A percentile compares a stretch with the other conserved stretches of the same genome.
Conservation (phyloP, 2,113 vertebrate genomes). For the rat (Rattus norvegicus) region DNA sequence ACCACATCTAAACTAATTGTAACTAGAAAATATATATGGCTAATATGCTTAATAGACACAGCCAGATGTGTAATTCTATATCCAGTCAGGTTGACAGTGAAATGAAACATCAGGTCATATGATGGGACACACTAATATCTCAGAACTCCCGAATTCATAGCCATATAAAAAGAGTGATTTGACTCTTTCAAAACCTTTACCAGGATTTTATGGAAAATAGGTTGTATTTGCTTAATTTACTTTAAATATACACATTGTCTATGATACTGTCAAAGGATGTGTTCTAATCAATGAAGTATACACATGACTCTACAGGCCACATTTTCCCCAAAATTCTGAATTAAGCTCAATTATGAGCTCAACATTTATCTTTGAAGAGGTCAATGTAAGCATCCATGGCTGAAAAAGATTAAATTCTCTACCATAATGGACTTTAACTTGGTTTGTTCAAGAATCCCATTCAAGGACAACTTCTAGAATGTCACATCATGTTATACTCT, state of each 20-base stretch:
- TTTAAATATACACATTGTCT: neutral
- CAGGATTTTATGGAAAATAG: slow-evolving; percentile 22
- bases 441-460: neutral
- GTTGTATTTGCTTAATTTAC: neutral
- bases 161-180: neutral
- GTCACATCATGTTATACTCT: neutral
- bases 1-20: neutral
- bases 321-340: neutral
- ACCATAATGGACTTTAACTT: neutral
- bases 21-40: neutral
- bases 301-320: neutral
- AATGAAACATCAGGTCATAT: neutral
- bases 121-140: neutral
- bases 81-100: neutral
- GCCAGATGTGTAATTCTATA: neutral
- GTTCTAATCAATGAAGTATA: neutral
- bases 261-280: neutral
- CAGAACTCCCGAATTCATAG: neutral
- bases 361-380: neutral
- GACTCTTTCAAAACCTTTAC: neutral
- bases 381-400: neutral
- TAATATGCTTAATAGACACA: neutral
- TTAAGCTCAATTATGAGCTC: neutral
- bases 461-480: neutral
- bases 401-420: neutral